Conservation (phyloP, 2,797 vertebrate species). For the Molothrus aeneus region DNA sequence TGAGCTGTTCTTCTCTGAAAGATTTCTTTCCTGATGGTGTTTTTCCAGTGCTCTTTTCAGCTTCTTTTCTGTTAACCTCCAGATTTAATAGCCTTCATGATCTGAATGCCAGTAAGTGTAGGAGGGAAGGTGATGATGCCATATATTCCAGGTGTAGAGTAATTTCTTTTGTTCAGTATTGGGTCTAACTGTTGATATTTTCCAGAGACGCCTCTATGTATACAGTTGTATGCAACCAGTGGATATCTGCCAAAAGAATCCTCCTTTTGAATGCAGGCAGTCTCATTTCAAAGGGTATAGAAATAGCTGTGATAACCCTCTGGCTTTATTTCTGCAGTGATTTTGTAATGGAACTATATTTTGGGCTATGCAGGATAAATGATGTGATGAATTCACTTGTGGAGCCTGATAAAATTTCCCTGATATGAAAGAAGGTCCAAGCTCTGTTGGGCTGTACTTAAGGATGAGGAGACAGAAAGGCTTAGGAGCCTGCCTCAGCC, state of each 20-base stretch:
- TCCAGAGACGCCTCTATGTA: constrained; percentile 30
- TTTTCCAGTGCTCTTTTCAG: constrained; percentile 44
- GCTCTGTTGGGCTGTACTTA: not conserved
- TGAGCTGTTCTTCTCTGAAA: constrained; percentile 35
- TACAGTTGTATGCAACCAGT: not conserved
- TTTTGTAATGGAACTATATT: constrained; percentile 19
- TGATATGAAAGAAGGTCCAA: not conserved
- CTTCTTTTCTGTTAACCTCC: constrained; percentile 37
- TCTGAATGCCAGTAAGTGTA: constrained; percentile 2
- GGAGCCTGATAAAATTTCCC: not conserved
- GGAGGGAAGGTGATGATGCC: constrained; percentile 26
- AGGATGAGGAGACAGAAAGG: not conserved
- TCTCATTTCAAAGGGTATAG: constrained; percentile 16
- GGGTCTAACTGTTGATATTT: constrained; percentile 27
- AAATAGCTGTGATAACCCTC: constrained; percentile 19
- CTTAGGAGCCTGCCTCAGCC: not conserved
- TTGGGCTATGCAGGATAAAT: not conserved
- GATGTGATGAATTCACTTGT: constrained; percentile 31
- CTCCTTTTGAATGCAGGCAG: not conserved
- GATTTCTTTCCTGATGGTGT: constrained; percentile 33
- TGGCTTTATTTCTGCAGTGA: constrained; percentile 8
- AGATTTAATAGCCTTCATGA: constrained; percentile 5
- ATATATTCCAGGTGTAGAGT: constrained; percentile 27
- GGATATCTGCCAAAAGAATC: constrained; percentile 41
- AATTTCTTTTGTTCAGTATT: constrained; percentile 50